Evolutionary conservation across 2,797 vertebrate genomes (phyloP), one percentile per base, ranked within the genome.

Genomic region (Masticophis lateralis): DNA sequence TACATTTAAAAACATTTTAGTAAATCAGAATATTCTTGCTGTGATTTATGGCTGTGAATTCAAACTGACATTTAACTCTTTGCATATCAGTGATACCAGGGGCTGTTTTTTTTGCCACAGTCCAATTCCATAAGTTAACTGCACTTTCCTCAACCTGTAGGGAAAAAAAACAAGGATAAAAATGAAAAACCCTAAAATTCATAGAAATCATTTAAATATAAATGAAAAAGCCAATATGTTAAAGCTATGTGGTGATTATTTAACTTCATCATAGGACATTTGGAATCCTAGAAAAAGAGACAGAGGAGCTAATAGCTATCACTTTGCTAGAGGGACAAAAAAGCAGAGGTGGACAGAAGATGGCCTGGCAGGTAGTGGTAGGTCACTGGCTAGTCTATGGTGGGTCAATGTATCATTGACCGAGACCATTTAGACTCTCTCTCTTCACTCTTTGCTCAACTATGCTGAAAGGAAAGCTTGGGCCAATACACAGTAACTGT

Each of bases 81-180:
- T 99, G 98, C 22, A 97, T 96, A 86, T 98, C 97, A 93, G 10
- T 98, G 92, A 99, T 95, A 79, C 95, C 27, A 43, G 95, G 97
- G 74, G 90, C 95, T 9, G 88, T 88, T 96, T 97, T 98, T 95
- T 98, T 99, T 28, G 97, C 98, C 90, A 99, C 98, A 92, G 98
- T 96, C 99, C 99, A 99, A 96, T 99, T 99, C 99, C 99, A 99
- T 94, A 99, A 97, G 90, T 97, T 98, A 94, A 99, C n/a, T 91
- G 98, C 98, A 97, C 92, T 96, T 94, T 99, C 98, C 97, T 99
- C 98, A 90, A 98, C 92, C 99, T 99, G 96, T 28, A 92, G 16
- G 69, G 28, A 8, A 27, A 90, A 92, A 90, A 22, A 95, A 86
- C 16, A 89, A 91, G 13, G 92, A 95, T 90, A 91, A 94, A 56